Evolutionary conservation across 2,888 invertebrate genomes (phyloP).

Genomic region (Notodonta ziczac): DNA sequence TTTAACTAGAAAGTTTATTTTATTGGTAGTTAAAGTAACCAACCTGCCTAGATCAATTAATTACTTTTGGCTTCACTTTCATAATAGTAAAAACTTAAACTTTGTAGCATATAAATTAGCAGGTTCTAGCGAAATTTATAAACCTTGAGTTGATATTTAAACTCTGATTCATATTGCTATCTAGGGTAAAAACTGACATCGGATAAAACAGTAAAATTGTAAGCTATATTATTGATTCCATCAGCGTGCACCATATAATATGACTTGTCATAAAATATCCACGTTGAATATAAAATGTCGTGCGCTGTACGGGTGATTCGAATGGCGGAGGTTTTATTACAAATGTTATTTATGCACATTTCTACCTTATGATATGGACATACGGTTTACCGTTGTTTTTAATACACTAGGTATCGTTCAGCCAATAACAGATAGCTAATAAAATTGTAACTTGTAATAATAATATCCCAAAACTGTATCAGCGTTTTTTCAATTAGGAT

Average conservation of each 20-base stretch:
- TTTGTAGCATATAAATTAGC: too few species aligned
- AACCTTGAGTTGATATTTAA: background rate
- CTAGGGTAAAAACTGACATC: constrained; percentile 8
- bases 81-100: too few species aligned
- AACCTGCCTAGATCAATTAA: too few species aligned
- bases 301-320: constrained; percentile 14
- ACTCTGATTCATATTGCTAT: background rate
- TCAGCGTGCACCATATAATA: constrained; percentile 39
- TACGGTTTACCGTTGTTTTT: background rate
- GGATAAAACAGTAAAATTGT: constrained; percentile 26
- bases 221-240: constrained; percentile 52
- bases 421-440: background rate
- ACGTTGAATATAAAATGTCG: constrained; percentile 45
- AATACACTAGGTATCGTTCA: background rate
- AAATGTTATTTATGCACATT: constrained; percentile 43
- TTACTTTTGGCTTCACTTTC: too few species aligned
- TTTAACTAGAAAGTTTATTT: constrained; percentile 11
- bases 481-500: too few species aligned
- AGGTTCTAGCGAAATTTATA: too few species aligned
- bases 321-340: constrained; percentile 47
- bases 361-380: constrained; percentile 17
- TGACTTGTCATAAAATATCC: constrained; percentile 46
- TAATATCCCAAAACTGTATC: too few species aligned
- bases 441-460: background rate
- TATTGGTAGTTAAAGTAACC: background rate